These are phyloP conservation scores for Alligator mississippiensis DNA, from an alignment of 2,113 vertebrate genomes.

Conservation along the genomic window DNA sequence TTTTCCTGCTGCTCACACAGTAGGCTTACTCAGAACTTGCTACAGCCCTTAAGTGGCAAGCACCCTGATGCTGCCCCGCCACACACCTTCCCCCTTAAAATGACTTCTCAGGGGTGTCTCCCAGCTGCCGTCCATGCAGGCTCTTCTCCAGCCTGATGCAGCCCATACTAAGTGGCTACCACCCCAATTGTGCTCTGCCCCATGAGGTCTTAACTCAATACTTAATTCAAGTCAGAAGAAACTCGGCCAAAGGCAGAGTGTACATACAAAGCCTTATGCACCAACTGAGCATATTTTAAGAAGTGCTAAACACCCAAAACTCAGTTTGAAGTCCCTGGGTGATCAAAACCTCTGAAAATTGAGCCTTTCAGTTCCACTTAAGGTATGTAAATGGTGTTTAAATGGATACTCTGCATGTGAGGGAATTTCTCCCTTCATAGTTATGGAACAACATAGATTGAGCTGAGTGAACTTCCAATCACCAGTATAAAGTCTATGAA, in stretches of 20 bases:
- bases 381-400: background rate
- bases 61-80: too few relatives aligned
- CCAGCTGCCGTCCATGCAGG: too few relatives aligned
- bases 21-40: too few relatives aligned
- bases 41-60: too few relatives aligned
- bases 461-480: background rate
- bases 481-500: background rate
- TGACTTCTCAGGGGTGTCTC: too few relatives aligned
- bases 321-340: fast-evolving
- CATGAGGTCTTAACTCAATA: background rate
- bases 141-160: too few relatives aligned
- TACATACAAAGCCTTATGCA: background rate
- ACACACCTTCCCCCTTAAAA: too few relatives aligned
- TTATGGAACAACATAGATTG: too few relatives aligned
- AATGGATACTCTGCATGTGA: background rate
- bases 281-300: background rate
- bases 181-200: too few relatives aligned
- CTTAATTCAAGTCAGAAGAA: background rate
- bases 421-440: background rate
- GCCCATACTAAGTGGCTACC: too few relatives aligned
- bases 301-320: background rate
- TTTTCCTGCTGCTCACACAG: too few relatives aligned
- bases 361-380: background rate
- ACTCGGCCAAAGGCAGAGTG: background rate
- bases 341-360: background rate